Evolutionary conservation across 2,113 vertebrate species (phyloP).

Genomic region (Crocuta crocuta): DNA sequence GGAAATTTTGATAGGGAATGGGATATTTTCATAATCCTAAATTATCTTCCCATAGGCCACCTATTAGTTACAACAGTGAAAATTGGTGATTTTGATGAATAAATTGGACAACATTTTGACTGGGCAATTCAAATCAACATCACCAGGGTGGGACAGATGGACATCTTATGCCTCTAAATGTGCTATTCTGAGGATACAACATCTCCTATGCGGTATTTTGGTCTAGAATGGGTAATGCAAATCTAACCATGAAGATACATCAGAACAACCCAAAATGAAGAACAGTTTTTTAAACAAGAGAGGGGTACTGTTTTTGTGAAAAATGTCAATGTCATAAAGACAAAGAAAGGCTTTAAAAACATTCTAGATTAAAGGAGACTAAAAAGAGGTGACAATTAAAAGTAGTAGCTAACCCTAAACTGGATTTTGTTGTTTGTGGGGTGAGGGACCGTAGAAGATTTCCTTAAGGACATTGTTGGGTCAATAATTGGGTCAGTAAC

Average conservation of each 20-base stretch:
- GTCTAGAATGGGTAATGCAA: neutral
- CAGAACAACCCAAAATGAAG: neutral
- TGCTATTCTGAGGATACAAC: neutral
- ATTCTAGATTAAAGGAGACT: neutral
- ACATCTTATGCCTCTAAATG: neutral
- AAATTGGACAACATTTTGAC: neutral
- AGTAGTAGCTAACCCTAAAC: neutral
- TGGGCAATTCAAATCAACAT: neutral
- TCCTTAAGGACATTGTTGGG: neutral
- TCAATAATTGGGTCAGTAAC: neutral
- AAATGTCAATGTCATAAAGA: neutral
- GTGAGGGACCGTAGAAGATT: neutral
- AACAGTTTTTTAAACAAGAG: neutral
- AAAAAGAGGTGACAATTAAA: neutral
- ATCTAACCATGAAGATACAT: neutral
- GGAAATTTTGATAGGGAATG: neutral
- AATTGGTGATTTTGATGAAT: slow-evolving; percentile 19
- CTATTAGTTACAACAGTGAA: neutral
- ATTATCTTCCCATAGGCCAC: neutral
- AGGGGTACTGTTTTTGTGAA: neutral
- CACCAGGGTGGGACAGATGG: neutral
- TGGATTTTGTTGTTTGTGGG: neutral
- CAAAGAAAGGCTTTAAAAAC: neutral
- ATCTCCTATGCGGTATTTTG: neutral
- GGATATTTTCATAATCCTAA: neutral